These are phyloP conservation scores for Orientallactaga sibirica DNA, from an alignment of 2,797 vertebrate species.

Conservation along the genomic window DNA sequence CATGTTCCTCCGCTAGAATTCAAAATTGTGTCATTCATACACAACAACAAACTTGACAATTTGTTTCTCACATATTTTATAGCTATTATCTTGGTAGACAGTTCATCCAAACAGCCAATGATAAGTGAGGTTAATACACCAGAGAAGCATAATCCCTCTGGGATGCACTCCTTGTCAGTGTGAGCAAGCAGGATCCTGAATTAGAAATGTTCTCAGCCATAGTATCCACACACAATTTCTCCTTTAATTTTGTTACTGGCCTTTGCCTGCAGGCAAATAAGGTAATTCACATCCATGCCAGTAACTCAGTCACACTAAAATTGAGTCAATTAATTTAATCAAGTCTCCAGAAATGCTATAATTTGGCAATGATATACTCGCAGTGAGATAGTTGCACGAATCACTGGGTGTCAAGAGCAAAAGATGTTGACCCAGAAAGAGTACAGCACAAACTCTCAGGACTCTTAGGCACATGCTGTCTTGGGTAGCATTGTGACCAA, in stretches of 20 bases:
- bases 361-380: not conserved
- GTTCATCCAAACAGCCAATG: not conserved
- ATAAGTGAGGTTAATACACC: not conserved
- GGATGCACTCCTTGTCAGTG: not conserved
- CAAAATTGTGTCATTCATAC: not conserved
- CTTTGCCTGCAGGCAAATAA: conserved; percentile 53
- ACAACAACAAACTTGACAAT: not conserved
- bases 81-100: rapidly evolving
- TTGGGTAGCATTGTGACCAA: rapidly evolving
- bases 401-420: not conserved
- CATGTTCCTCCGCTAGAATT: not conserved
- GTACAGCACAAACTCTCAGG: not conserved
- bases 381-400: not conserved
- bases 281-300: conserved; percentile 43
- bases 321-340: conserved; percentile 63
- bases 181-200: not conserved
- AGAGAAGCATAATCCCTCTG: too few species aligned
- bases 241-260: conserved; percentile 45
- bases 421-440: not conserved
- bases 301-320: conserved; percentile 54
- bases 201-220: not conserved
- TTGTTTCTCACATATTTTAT: not conserved
- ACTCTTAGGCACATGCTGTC: rapidly evolving
- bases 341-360: not conserved
- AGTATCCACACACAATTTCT: conserved; percentile 5